phyloP scores from a whole-genome alignment of 2,113 vertebrate genomes.

The Clarias magur region DNA sequence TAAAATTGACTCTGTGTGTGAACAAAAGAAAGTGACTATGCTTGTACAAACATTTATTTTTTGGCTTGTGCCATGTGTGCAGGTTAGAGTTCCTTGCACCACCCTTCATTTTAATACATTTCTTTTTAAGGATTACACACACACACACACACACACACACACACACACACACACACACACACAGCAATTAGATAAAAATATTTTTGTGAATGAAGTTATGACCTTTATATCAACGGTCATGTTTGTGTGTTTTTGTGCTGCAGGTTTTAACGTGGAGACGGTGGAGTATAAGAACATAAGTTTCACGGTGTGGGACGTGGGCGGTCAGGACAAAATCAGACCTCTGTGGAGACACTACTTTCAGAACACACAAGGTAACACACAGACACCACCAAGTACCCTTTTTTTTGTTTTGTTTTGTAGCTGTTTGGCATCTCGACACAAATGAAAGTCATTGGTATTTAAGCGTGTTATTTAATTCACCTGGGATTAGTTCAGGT shows the following conservation, averaged over 20 bases:
- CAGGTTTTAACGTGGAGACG: conserved; percentile 97
- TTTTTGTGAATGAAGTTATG: too few species aligned
- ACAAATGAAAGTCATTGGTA: too few species aligned
- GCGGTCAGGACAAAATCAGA: conserved; percentile 98
- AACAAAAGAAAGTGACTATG: neutral
- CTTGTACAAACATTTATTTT: neutral
- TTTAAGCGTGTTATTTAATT: neutral
- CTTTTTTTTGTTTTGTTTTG: neutral
- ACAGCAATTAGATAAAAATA: too few species aligned
- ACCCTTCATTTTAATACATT: neutral
- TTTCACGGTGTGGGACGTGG: conserved; percentile 98
- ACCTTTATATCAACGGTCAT: too few species aligned
- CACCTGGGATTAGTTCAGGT: neutral
- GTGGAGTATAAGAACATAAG: conserved; percentile 99
- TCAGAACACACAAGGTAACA: conserved; percentile 95
- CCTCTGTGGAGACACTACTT: conserved; percentile 99
- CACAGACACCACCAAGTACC: neutral
- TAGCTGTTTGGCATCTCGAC: neutral
- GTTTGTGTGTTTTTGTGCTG: conserved; percentile 1
- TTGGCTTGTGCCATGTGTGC: neutral
- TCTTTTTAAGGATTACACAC: too few species aligned
- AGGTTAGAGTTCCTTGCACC: neutral
- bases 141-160: too few species aligned
- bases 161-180: too few species aligned
- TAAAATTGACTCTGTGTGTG: neutral